Base-by-base conservation (phyloP, 2,113 vertebrate genomes). In the Amblyopsis rosae region DNA sequence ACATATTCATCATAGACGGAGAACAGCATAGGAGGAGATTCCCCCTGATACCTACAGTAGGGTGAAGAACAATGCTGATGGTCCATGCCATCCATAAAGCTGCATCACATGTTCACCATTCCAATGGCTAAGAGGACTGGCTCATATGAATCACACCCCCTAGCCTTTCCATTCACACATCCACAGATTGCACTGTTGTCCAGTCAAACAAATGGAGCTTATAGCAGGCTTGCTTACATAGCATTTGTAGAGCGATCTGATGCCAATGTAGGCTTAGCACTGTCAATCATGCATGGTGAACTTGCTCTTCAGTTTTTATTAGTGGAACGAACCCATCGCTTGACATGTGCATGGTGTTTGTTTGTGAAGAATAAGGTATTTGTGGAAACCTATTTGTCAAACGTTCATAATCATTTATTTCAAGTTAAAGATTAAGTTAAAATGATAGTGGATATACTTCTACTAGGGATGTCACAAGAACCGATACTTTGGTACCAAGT, bases 331-430 rank as follows among this genome's bases (percentile, higher is more conserved):
- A 66, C 62, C 49, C 49, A 26, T 26, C 26, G 1, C 1, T 3
- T 26, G 55, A 76, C 46, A 50, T 0, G 3, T 66, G 57, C 35
- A 59, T 26, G 19, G 19, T 19, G 46, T 26, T 54, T 72, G 61
- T 63, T 70, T 70, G 56, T 41, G 13, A 50, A 26, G 63, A 46
- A 33, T 19, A 5, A 70, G 8, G 49, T 15, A 49, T 32, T 13
- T 17, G 17, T 26, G 63, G 16, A 33, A 49, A 61, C 17, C 16
- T 53, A 11, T 70, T 32, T 49, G 50, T 65, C 50, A 62, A 32
- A 58, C 33, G 53, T 57, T 51, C 51, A 11, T 66, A 16, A 26
- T 26, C 2, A 26, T 26, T 26, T 26, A 26, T 26, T 26, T 26
- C 26, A 26, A 26, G 26, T 26, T 26, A 26, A 26, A 26, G 26